Conservation (phyloP, 1,140 invertebrate genomes). For the Penaeus japonicus region DNA sequence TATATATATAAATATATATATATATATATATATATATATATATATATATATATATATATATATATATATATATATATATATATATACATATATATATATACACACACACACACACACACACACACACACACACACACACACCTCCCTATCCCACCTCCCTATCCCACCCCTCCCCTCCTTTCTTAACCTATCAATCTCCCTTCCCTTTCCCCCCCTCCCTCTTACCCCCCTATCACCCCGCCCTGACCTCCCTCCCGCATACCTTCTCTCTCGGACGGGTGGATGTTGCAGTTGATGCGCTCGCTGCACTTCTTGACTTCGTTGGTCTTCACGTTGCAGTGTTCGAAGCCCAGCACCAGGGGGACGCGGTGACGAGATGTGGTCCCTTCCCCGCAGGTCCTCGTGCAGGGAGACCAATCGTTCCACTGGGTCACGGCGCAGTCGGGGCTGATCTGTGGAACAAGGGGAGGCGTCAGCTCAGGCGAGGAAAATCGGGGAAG, state of each 20-base stretch:
- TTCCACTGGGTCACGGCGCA: conserved; percentile 80
- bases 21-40: no score
- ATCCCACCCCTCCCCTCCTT: not conserved
- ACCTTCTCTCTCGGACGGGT: conserved; percentile 49
- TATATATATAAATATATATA: no score
- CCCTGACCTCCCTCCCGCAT: not conserved
- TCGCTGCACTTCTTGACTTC: conserved; percentile 47
- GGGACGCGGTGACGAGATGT: conserved; percentile 81
- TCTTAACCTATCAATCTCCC: conserved; percentile 11
- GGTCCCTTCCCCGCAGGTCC: conserved; percentile 88
- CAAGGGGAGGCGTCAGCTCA: not conserved
- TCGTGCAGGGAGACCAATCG: conserved; percentile 83
- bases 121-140: no score
- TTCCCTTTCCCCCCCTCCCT: not conserved
- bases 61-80: no score
- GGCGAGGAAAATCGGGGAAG: not conserved
- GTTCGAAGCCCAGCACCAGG: conserved; percentile 69
- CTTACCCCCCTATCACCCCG: not conserved
- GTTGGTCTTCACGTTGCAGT: conserved; percentile 51
- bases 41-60: no score
- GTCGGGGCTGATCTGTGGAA: conserved; percentile 66
- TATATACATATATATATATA: no score
- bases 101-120: no score
- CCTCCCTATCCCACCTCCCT: not conserved
- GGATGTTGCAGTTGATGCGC: conserved; percentile 41